Percentiles rank a stretch among this genome's conserved stretches.
phyloP scores from a whole-genome alignment of 2,113 vertebrate species.

The Dissostichus mawsoni region DNA sequence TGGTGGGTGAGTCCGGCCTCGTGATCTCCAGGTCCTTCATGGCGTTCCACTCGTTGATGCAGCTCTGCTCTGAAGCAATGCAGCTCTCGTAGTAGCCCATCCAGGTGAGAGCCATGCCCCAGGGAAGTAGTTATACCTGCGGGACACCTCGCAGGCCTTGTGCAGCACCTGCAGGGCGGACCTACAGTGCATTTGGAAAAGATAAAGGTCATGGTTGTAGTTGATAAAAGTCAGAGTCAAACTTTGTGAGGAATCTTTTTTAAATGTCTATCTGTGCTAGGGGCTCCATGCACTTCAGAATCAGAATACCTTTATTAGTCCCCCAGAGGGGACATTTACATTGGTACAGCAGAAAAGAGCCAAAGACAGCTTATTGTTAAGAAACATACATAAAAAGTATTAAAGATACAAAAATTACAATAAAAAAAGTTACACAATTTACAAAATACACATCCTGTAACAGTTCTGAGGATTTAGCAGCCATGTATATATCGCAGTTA shows the following conservation, averaged over 20 bases:
- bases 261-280: too few relatives aligned
- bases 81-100: slow-evolving; percentile 96
- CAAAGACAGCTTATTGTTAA: too few relatives aligned
- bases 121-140: slow-evolving; percentile 95
- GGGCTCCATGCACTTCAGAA: too few relatives aligned
- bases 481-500: too few relatives aligned
- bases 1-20: slow-evolving; percentile 91
- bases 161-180: slow-evolving; percentile 97
- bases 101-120: slow-evolving; percentile 96
- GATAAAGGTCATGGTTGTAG: slow-evolving; percentile 6
- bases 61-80: slow-evolving; percentile 96
- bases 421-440: too few relatives aligned
- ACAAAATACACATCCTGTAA: too few relatives aligned
- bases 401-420: too few relatives aligned
- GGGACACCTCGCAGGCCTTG: slow-evolving; percentile 94
- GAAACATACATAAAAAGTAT: too few relatives aligned
- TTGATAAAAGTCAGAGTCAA: neutral
- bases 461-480: too few relatives aligned
- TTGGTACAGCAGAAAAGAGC: too few relatives aligned
- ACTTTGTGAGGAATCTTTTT: neutral
- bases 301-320: too few relatives aligned
- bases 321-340: too few relatives aligned
- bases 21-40: slow-evolving; percentile 97
- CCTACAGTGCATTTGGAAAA: slow-evolving; percentile 80
- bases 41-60: slow-evolving; percentile 98